A percentile compares a stretch with the other conserved stretches of the same genome.
Conservation (phyloP, 2,888 invertebrate species). For the Cynaeus angustus region DNA sequence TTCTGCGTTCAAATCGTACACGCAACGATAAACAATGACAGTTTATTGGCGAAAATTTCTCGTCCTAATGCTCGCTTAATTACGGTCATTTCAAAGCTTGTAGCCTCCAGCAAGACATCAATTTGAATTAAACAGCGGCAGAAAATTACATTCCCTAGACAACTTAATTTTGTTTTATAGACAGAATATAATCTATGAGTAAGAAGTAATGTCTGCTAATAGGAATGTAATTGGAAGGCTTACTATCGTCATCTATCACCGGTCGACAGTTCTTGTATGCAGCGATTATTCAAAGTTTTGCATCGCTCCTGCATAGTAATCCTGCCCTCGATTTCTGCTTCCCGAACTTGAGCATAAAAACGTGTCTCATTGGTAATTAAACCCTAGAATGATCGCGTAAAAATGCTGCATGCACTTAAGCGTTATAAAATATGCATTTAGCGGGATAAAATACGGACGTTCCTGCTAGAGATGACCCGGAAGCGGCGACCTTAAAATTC, state of each 20-base stretch:
- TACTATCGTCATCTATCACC: background rate
- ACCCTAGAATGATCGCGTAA: constrained; percentile 16
- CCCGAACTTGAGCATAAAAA: constrained; percentile 16
- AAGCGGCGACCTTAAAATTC: constrained; percentile 11
- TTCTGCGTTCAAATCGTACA: constrained; percentile 52
- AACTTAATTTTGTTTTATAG: background rate
- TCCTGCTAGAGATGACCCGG: constrained; percentile 9
- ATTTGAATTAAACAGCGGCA: background rate
- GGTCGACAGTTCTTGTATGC: background rate
- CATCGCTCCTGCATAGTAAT: background rate
- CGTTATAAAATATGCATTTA: constrained; percentile 29
- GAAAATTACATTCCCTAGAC: too few relatives aligned
- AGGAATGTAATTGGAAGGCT: background rate
- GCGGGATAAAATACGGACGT: constrained; percentile 13
- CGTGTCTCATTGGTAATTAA: constrained; percentile 29
- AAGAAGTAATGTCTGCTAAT: background rate
- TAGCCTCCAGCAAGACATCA: background rate
- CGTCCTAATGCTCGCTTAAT: constrained; percentile 21
- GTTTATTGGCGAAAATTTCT: constrained; percentile 50
- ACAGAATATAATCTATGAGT: background rate
- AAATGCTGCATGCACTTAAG: constrained; percentile 35
- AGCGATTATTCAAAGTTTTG: constrained; percentile 12
- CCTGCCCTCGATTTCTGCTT: constrained; percentile 11
- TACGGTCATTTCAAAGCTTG: background rate
- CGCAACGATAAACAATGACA: constrained; percentile 56